Base-by-base conservation (phyloP, 2,888 invertebrate species). In the Barypeithes pellucidus region DNA sequence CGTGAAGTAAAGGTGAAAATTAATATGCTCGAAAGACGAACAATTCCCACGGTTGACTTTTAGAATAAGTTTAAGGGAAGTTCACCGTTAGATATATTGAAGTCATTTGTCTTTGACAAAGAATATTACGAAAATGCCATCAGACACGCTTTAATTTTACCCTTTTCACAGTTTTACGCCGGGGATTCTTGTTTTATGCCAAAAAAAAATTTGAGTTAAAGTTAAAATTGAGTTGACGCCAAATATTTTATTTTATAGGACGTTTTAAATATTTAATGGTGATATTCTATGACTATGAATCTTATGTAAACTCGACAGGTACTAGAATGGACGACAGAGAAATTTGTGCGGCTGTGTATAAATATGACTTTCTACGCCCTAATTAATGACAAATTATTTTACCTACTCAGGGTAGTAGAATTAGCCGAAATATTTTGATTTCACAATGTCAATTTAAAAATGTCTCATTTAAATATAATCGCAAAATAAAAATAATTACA, bases 81-180 rank as follows among this genome's bases (percentile, higher is more conserved):
- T 80, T 81, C 79, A 80, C 77, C 79, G 76, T 75, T 75, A 77
- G 78, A 81, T 80, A 79, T 81, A 81, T 81, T 78, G 79, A 71
- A 77, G 79, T 76, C 77, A 79, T 81, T 80, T 80, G 77, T 81
- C 80, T 78, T 77, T 78, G 76, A 73, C 73, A 61, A 70, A 57
- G 66, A 63, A 68, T 73, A 68, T 73, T 68, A 73, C 63, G 61
- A 61, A 59, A 47, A 67, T 71, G 63, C 50, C 68, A 45, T 62
- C 24, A 43, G 61, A 67, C 68, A 67, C 63, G 54, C 68, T 68
- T 73, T 73, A 73, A 73, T 73, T 73, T 73, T 68, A 67, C 63
- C 63, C 73, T 73, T 73, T 73, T 57, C 66, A 63, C 63, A 62
- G 54, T 70, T 70, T 70, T 70, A 52, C 54, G 20, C 14, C 33